These are phyloP conservation scores for Acrocephalus kingi DNA, from an alignment of 2,113 vertebrate species.

Conservation along the genomic window DNA sequence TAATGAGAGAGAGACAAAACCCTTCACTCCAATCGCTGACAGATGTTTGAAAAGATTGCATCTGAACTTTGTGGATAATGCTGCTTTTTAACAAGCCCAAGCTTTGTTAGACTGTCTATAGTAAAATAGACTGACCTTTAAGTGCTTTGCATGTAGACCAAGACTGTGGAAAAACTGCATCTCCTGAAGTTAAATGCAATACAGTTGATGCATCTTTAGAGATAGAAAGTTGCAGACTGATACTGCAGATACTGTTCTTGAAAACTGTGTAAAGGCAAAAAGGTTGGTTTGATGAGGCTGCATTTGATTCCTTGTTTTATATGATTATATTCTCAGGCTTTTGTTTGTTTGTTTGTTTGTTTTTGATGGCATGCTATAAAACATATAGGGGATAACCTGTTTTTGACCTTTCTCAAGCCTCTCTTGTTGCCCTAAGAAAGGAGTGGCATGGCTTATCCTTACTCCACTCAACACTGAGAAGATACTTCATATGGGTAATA, in stretches of 20 bases:
- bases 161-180: not conserved
- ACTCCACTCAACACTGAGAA: not conserved
- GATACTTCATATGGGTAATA: not conserved
- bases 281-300: not conserved
- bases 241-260: not conserved
- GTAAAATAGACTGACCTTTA: not conserved
- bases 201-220: slow-evolving; percentile 54
- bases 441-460: not conserved
- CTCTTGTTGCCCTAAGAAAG: not conserved
- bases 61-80: not conserved
- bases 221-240: slow-evolving; percentile 24
- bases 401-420: not conserved
- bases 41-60: not conserved
- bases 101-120: not conserved
- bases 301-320: not conserved
- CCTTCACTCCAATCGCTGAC: not conserved
- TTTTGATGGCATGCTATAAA: not conserved
- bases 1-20: not conserved
- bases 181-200: not conserved
- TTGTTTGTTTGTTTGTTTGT: too few species aligned
- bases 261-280: not conserved
- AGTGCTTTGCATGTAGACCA: not conserved
- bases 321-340: not conserved
- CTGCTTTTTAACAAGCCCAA: not conserved
- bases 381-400: not conserved